Conservation (phyloP, 2,113 vertebrate species). For the Galeopterus variegatus region DNA sequence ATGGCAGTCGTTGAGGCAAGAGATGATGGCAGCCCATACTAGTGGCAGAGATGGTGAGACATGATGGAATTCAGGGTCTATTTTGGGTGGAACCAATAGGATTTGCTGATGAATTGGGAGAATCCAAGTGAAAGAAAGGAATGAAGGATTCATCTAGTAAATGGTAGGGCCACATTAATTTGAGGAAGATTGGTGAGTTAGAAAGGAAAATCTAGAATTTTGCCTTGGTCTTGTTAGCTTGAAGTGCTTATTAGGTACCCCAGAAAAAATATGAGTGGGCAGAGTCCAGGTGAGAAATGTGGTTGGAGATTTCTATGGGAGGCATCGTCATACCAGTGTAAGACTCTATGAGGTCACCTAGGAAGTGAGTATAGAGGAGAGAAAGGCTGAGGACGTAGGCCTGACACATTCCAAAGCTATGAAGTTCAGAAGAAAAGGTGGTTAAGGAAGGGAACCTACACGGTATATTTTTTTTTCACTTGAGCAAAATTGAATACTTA, state of each 20-base stretch:
- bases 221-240: not conserved
- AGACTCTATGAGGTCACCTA: not conserved
- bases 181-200: not conserved
- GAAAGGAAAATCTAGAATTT: not conserved
- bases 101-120: not conserved
- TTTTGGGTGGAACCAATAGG: not conserved
- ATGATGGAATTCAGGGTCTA: not conserved
- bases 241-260: not conserved
- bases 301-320: not conserved
- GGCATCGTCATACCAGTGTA: not conserved
- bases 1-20: not conserved
- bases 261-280: not conserved
- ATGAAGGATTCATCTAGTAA: not conserved
- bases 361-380: not conserved
- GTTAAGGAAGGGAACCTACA: not conserved
- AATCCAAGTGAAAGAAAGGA: not conserved
- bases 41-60: not conserved
- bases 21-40: not conserved
- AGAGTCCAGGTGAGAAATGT: not conserved
- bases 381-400: not conserved
- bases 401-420: not conserved
- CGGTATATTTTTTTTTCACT: not conserved
- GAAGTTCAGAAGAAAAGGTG: not conserved
- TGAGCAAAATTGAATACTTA: not conserved
- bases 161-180: not conserved